Conservation (phyloP, 2,113 vertebrate species). For the Halcyon senegalensis region DNA sequence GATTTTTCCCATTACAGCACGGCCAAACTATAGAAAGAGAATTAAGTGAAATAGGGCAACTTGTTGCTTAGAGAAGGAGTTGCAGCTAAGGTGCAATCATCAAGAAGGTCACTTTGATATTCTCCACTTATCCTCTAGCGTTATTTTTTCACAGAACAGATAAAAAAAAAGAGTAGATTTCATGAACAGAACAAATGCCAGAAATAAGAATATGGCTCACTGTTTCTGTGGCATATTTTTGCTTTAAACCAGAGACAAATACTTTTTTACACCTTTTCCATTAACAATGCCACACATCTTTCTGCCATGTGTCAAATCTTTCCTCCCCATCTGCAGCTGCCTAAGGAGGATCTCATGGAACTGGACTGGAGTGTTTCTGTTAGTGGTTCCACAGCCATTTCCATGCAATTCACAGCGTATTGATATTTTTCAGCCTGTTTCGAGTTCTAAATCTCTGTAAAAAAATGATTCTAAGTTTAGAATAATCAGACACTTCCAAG, state of each 20-base stretch:
- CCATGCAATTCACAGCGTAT: background rate
- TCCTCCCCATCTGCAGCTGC: background rate
- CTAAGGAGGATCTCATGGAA: background rate
- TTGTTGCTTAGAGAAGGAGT: background rate
- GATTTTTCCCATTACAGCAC: background rate
- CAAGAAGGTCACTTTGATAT: background rate
- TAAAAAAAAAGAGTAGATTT: background rate
- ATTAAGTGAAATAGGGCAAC: background rate
- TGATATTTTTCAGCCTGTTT: background rate
- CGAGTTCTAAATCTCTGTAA: background rate
- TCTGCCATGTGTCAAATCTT: background rate
- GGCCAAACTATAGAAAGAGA: background rate
- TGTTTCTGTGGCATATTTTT: background rate
- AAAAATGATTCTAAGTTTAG: background rate
- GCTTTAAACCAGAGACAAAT: constrained; percentile 1
- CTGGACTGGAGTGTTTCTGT: background rate
- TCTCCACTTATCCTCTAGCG: background rate
- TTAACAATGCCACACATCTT: background rate
- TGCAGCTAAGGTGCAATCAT: background rate
- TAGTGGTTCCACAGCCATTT: background rate
- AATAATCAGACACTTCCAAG: background rate
- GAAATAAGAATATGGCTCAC: background rate
- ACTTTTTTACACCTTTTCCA: background rate
- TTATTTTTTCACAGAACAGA: background rate
- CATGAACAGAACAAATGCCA: background rate